Conservation (phyloP, 2,113 vertebrate genomes). For the Tylochromis polylepis region DNA sequence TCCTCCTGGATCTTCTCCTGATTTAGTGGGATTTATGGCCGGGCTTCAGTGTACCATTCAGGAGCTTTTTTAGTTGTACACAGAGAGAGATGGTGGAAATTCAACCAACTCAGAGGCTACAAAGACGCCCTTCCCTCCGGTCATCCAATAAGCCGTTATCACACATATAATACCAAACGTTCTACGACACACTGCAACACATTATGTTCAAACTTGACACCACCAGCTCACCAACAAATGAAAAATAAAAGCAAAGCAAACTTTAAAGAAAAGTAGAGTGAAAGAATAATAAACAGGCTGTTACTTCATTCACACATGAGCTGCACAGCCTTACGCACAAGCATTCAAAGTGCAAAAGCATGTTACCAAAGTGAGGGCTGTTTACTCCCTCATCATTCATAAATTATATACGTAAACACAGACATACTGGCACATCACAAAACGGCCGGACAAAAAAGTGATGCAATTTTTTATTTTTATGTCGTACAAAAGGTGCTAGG, state of each 20-base stretch:
- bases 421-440: background rate
- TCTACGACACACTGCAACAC: background rate
- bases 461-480: background rate
- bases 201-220: background rate
- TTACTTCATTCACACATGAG: slow-evolving; percentile 12
- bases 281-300: background rate
- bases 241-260: background rate
- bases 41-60: background rate
- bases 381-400: slow-evolving; percentile 84
- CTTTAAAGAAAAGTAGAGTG: background rate
- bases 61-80: background rate
- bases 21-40: background rate
- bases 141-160: background rate
- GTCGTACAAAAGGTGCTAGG: background rate
- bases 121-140: background rate
- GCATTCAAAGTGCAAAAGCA: slow-evolving; percentile 88
- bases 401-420: slow-evolving; percentile 68
- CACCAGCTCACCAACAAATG: background rate
- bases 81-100: background rate
- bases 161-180: background rate
- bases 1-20: background rate
- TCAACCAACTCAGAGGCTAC: background rate
- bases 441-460: background rate
- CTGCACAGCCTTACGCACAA: background rate
- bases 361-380: slow-evolving; percentile 86